Base-by-base conservation (phyloP, 2,888 invertebrate species). In the Charanyca ferruginea region DNA sequence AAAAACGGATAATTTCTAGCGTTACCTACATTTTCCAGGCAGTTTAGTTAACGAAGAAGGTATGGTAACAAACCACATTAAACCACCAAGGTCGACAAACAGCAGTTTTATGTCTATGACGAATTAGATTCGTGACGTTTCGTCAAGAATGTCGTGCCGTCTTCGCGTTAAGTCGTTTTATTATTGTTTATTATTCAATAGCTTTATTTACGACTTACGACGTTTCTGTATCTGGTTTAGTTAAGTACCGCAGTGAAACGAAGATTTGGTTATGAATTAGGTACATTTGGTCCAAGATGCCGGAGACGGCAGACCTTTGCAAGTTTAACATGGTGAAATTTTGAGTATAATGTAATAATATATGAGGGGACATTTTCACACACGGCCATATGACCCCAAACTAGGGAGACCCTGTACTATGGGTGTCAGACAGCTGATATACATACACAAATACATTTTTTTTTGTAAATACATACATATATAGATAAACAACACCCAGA, bases 201-300 rank as follows among this genome's bases (percentile, higher is more conserved):
- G 70, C 70, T 77, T 77, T 75, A 80, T 80, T 80, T 77, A 80
- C 57, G 72, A 78, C 48, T 78, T 69, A 80, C 49, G 65, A 75
- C 44, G 20, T 67, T 62, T 67, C 49, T 45, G 72, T 61, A 60
- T 48, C 58, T 59, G 59, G 64, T 61, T 79, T 64, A 55, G 47
- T 38, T 67, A n/a, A n/a, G n/a, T 54, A 58, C 44, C 45, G 48
- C 20, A 25, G 51, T 66, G 78, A 64, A 69, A 66, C 4, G 7
- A 42, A 45, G 28, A 47, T 18, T 67, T 47, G 32, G 41, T 59
- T 71, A 53, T 57, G 49, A 61, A 69, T 65, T 63, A n/a, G n/a
- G n/a, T n/a, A n/a, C 72, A 35, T 69, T 60, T 32, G 55, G 63
- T 61, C 47, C n/a, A 22, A 38, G 16, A 38, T 4, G 16, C 16